phyloP scores from a whole-genome alignment of 2,113 vertebrate species.

The Rhea pennata region DNA sequence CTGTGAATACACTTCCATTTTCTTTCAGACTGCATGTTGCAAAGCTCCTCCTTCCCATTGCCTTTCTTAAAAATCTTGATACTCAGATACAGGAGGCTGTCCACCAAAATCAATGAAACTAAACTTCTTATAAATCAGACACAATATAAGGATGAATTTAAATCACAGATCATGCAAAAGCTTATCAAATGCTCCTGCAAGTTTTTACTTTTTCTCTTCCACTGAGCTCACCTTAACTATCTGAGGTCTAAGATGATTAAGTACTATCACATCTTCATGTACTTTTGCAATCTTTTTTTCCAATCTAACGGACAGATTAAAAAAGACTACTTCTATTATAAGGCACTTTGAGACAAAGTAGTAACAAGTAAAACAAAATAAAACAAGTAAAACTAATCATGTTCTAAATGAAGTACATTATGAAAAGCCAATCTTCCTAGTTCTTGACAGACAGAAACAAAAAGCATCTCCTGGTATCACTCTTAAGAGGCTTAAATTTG shows the following conservation, averaged over 20 bases:
- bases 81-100: not conserved
- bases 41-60: not conserved
- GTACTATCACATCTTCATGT: not conserved
- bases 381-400: too few relatives aligned
- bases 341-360: not conserved
- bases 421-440: too few relatives aligned
- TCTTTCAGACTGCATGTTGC: not conserved
- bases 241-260: not conserved
- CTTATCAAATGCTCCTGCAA: not conserved
- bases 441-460: not conserved
- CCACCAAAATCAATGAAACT: not conserved
- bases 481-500: not conserved
- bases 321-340: not conserved
- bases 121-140: not conserved
- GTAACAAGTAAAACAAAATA: too few relatives aligned
- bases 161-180: not conserved
- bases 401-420: too few relatives aligned
- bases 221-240: not conserved
- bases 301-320: not conserved
- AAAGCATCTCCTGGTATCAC: not conserved
- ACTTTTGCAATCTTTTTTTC: not conserved
- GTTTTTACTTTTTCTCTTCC: not conserved
- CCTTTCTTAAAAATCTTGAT: not conserved
- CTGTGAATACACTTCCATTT: not conserved
- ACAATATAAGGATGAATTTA: not conserved